Percentiles rank a stretch among this genome's conserved stretches.
Conservation (phyloP, 2,888 invertebrate species). For the Priocnemis perturbator region DNA sequence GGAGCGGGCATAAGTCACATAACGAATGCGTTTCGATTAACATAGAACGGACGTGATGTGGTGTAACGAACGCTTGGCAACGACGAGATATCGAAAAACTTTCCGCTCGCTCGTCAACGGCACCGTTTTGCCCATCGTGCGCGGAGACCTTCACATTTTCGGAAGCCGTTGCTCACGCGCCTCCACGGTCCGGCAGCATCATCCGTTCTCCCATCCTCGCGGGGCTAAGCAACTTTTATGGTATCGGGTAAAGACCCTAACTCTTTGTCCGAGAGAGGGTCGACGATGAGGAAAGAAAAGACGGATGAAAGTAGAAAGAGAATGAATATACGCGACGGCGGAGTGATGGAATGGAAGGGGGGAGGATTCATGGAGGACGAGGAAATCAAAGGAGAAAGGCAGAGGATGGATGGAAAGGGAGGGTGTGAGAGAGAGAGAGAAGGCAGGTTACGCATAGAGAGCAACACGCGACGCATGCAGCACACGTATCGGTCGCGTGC, state of each 20-base stretch:
- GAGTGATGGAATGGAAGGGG: too few species aligned
- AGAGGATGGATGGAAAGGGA: not conserved
- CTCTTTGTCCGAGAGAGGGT: not conserved
- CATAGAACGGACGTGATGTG: slow-evolving; percentile 10
- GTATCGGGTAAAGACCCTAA: slow-evolving; percentile 21
- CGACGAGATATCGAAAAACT: slow-evolving; percentile 6
- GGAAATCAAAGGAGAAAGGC: too few species aligned
- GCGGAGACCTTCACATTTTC: slow-evolving; percentile 2
- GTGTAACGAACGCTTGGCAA: too few species aligned
- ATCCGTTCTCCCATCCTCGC: slow-evolving; percentile 2
- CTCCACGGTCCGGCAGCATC: too few species aligned
- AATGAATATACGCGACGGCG: slow-evolving; percentile 1
- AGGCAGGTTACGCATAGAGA: slow-evolving; percentile 18
- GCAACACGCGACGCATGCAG: slow-evolving; percentile 19
- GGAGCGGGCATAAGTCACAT: too few species aligned
- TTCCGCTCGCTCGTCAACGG: not conserved
- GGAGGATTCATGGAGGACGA: too few species aligned
- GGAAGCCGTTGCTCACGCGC: slow-evolving; percentile 7
- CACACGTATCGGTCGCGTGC: slow-evolving; percentile 50
- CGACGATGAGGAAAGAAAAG: too few species aligned
- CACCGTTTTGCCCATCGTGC: not conserved
- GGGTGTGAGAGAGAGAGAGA: not conserved
- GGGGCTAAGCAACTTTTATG: slow-evolving; percentile 19
- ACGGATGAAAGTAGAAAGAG: slow-evolving; percentile 2
- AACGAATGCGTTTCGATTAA: slow-evolving; percentile 8